A percentile compares a stretch with the other conserved stretches of the same genome.
Evolutionary conservation across 2,888 invertebrate species (phyloP).

Genomic region (Ochlodes sylvanus): DNA sequence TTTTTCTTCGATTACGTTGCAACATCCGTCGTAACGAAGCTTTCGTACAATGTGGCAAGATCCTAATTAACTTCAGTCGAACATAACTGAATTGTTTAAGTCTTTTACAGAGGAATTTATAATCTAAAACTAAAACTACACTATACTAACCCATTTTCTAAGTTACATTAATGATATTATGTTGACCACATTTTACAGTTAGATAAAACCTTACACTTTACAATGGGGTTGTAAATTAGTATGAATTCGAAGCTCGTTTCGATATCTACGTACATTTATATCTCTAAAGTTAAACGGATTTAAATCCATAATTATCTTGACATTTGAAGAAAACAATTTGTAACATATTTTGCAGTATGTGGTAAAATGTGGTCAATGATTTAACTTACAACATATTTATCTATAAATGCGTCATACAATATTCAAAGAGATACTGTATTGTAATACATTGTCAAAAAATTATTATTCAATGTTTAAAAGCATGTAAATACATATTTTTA

Average conservation of each 20-base stretch:
- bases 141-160: slow-evolving; percentile 26
- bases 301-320: too few species aligned
- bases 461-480: not conserved
- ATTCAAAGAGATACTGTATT: not conserved
- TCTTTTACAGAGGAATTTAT: slow-evolving; percentile 40
- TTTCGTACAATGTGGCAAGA: slow-evolving; percentile 72
- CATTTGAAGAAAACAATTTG: too few species aligned
- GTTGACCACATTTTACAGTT: slow-evolving; percentile 23
- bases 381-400: slow-evolving; percentile 2
- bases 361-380: slow-evolving; percentile 22
- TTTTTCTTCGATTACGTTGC: slow-evolving; percentile 41
- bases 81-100: slow-evolving; percentile 41
- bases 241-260: too few species aligned
- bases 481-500: not conserved
- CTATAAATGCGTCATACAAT: slow-evolving; percentile 27
- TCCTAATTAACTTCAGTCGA: slow-evolving; percentile 67
- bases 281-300: too few species aligned
- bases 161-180: slow-evolving; percentile 19
- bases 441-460: slow-evolving; percentile 6
- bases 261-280: too few species aligned
- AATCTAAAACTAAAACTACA: slow-evolving; percentile 11
- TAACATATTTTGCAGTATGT: not conserved
- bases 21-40: slow-evolving; percentile 44
- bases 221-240: too few species aligned
- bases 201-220: too few species aligned